Evolutionary conservation across 2,113 vertebrate species (phyloP).

Genomic region (Craseonycteris thonglongyai): DNA sequence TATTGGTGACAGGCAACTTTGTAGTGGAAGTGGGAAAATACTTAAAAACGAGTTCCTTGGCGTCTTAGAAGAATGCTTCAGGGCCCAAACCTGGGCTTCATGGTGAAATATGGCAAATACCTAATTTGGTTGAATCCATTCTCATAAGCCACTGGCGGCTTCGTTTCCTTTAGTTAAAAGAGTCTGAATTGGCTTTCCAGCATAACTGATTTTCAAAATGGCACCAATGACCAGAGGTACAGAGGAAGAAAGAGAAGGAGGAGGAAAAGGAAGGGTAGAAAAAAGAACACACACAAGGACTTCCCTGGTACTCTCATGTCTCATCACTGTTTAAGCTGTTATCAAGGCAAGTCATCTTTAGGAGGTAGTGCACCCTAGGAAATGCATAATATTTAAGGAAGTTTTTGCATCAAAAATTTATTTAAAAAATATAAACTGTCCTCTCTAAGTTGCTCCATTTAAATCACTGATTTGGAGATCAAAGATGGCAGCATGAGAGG

Average conservation of each 20-base stretch:
- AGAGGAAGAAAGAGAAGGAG: neutral
- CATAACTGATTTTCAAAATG: neutral
- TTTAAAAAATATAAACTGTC: neutral
- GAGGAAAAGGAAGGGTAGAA: neutral
- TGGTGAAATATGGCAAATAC: neutral
- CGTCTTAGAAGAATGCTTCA: neutral
- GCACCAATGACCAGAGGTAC: neutral
- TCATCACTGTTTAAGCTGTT: neutral
- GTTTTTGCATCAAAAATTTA: neutral
- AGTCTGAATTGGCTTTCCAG: neutral
- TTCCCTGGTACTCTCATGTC: neutral
- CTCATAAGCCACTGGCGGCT: neutral
- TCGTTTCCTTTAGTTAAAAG: neutral
- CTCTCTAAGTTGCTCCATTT: neutral
- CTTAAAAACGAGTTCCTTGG: neutral
- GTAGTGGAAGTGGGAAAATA: neutral
- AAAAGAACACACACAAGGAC: neutral
- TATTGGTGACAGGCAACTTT: neutral
- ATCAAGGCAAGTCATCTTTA: neutral
- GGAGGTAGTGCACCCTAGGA: neutral
- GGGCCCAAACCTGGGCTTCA: neutral
- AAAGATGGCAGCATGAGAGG: too few relatives aligned
- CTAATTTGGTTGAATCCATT: neutral
- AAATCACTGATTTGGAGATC: too few relatives aligned
- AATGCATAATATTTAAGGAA: neutral